These are phyloP conservation scores for Picathartes gymnocephalus DNA, from an alignment of 2,113 vertebrate species.

Conservation along the genomic window DNA sequence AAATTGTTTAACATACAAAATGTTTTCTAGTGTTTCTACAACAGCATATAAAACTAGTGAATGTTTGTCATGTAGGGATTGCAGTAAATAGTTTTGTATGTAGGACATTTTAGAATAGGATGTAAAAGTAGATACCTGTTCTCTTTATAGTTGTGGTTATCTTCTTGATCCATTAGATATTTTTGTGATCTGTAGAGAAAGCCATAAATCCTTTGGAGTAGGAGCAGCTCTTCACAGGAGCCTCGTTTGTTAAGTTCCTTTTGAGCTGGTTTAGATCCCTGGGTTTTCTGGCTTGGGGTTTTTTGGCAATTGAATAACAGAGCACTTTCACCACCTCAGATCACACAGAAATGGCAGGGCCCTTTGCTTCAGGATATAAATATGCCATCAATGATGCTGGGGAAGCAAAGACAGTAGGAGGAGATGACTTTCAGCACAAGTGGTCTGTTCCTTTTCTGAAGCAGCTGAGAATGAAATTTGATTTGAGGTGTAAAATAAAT, in stretches of 20 bases:
- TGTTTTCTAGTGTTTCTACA: background rate
- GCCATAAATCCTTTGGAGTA: background rate
- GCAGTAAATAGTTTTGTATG: background rate
- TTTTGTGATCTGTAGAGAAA: background rate
- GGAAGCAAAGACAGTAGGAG: background rate
- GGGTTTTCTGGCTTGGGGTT: background rate
- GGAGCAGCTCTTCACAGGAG: background rate
- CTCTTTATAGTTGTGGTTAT: background rate
- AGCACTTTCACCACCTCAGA: background rate
- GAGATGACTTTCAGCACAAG: background rate
- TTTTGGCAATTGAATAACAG: background rate
- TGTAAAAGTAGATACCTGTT: background rate
- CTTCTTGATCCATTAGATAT: background rate
- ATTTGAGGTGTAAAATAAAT: background rate
- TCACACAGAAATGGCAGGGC: background rate
- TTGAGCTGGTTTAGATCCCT: background rate
- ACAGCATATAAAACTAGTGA: background rate
- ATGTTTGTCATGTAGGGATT: background rate
- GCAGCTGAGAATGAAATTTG: background rate
- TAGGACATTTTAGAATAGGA: background rate
- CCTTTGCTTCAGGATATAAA: background rate
- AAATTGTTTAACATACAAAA: background rate
- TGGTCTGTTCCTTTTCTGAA: background rate
- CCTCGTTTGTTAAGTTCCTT: background rate
- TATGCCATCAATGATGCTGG: fast-evolving